Evolutionary conservation across 2,797 vertebrate genomes (phyloP), one percentile per base, ranked within the genome.

Genomic region (Enteromius treurensis): DNA sequence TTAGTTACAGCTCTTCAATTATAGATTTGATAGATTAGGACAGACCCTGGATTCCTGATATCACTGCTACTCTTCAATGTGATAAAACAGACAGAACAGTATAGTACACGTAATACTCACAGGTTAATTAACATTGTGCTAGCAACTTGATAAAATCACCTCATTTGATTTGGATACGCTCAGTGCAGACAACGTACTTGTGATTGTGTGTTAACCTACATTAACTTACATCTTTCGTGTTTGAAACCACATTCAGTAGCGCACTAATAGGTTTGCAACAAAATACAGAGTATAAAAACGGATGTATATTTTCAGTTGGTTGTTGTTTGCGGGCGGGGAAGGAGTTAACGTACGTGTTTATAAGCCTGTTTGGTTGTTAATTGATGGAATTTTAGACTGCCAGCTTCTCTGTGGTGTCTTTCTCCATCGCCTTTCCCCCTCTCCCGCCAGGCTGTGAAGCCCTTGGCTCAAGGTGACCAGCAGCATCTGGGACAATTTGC

Each of bases 381-480:
- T 15, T 84, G 79, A 21, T 76, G 51, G 73, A 70, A 42, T 49
- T 69, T 83, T 65, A 64, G 76, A 58, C 37, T 70, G 65, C 21
- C 23, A 78, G 26, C 29, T 51, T 84, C 49, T 68, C 55, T 71
- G 69, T 34, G 34, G 69, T 11, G 37, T 55, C 42, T 84, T 84
- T 47, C 58, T 85, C 70, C 49, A 3, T 74, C 55, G 23, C 32
- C 62, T 42, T 81, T 76, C 84, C 78, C 81, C 87, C 79, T 79
- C 17, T 82, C 80, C 32, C 82, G 81, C 87, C 78, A 81, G 80
- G 82, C 87, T 86, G 88, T 86, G 73, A 86, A 86, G 85, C 77
- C 85, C 85, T 90, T 81, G 89, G 93, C 91, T 95, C 92, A 94
- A 95, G 94, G 94, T 95, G 92, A 94, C 91, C 90, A 85, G 15